Evolutionary conservation across 2,888 invertebrate species (phyloP).

Genomic region (Cryptophagus acutangulus): DNA sequence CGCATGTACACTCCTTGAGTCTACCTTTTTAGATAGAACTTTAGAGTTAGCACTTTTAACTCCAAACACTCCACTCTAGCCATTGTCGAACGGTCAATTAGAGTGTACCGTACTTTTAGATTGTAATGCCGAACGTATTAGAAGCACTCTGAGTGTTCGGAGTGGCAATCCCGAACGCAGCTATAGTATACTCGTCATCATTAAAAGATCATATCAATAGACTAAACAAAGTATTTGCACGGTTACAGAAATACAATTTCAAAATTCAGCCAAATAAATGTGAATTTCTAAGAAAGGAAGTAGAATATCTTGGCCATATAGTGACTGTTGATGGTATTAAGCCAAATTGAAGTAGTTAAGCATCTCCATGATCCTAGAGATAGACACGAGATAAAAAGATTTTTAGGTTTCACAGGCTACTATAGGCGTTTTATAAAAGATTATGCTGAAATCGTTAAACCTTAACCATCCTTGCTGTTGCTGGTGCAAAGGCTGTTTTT

Average conservation of each 20-base stretch:
- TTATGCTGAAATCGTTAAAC: constrained; percentile 15
- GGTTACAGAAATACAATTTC: constrained; percentile 14
- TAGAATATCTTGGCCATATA: constrained; percentile 14
- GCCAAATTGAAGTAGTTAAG: constrained; percentile 9
- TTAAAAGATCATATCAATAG: constrained; percentile 17
- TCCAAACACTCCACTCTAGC: no score
- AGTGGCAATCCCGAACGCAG: no score
- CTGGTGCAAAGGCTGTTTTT: constrained; percentile 12
- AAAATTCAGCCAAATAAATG: constrained; percentile 19
- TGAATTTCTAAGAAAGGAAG: constrained; percentile 12
- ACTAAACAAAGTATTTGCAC: constrained; percentile 15
- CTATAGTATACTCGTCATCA: no score
- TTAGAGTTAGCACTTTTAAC: no score
- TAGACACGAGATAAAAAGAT: constrained; percentile 10
- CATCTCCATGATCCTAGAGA: constrained; percentile 12
- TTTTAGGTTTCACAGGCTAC: constrained; percentile 12
- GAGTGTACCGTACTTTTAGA: no score
- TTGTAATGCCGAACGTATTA: no score
- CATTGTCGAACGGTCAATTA: no score
- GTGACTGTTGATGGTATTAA: constrained; percentile 11
- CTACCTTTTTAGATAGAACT: no score
- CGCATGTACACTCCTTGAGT: no score
- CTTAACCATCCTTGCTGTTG: constrained; percentile 18
- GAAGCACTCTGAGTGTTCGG: no score
- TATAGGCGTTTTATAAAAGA: constrained; percentile 15